Base-by-base conservation (phyloP, 2,113 vertebrate species). In the Oreamnos americanus region DNA sequence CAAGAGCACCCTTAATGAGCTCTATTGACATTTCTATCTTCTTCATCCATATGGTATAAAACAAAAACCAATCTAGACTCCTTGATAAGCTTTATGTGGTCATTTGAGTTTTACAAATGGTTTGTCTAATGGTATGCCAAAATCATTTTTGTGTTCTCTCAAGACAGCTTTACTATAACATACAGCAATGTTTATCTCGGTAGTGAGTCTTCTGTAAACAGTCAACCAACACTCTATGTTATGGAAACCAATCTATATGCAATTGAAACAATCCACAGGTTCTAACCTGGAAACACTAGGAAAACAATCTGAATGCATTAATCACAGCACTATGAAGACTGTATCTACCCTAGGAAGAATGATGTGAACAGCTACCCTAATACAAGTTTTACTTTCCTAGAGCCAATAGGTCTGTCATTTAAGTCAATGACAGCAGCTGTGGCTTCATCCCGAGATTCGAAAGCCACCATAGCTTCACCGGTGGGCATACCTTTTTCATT, bases 381-480 rank as follows among this genome's bases (percentile, higher is more conserved):
- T 96, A 99, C 99, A 97, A 99, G 99, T 97, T 99, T 99, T 62
- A 99, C 99, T 98, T 99, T 99, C 55, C 99, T 99, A 64, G 99
- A 99, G 58, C 99, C 99, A 98, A 99, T 99, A 97, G 99, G 99
- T 93, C 99, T 99, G 96, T 99, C 99, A 99, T 99, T 99, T 96
- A 99, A 99, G 98, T 99, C 99, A 99, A 99, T 99, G 84, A 99
- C 99, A 76, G 99, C 99, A 76, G 99, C 99, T 98, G 99, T 99
- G 88, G 99, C 99, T 99, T 99, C 99, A 97, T 99, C 99, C 1
- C 99, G 99, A 97, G 99, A 99, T 97, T 99, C 99, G 13, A 99
- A 99, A 93, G 99, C 99, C 97, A 99, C 99, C 99, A 99, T 99
- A 91, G 99, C 99, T 99, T 99, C 99, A 23, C 99, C 99, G 84